These are phyloP conservation scores for Sisor rabdophorus DNA, from an alignment of 2,113 vertebrate species.

Conservation along the genomic window DNA sequence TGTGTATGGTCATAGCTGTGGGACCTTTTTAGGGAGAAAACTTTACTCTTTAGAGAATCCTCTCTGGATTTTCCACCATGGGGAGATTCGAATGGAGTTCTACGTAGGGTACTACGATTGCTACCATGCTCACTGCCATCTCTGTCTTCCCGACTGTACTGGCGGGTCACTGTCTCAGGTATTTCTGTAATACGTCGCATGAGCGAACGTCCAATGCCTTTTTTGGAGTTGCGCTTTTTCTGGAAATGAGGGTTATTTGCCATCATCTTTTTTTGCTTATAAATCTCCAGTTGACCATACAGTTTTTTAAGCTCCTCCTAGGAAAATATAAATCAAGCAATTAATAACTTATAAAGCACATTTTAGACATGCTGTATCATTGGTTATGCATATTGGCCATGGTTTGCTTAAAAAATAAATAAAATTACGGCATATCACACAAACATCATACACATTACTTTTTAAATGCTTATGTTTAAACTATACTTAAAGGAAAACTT, in stretches of 20 bases:
- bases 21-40: constrained; percentile 94
- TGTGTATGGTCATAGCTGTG: constrained; percentile 93
- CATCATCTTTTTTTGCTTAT: constrained; percentile 98
- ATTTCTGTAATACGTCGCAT: constrained; percentile 97
- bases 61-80: constrained; percentile 77
- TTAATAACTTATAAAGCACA: neutral
- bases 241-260: constrained; percentile 97
- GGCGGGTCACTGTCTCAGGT: constrained; percentile 88
- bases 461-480: too few relatives aligned
- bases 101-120: constrained; percentile 74
- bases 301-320: constrained; percentile 97
- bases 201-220: constrained; percentile 90
- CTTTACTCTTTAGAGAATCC: constrained; percentile 83
- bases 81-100: constrained; percentile 75
- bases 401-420: neutral
- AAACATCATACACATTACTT: neutral
- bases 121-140: constrained; percentile 77
- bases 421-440: neutral
- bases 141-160: constrained; percentile 93
- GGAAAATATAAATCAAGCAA: constrained; percentile 39
- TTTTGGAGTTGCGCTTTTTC: constrained; percentile 98
- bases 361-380: neutral
- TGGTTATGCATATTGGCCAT: neutral
- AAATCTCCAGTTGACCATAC: constrained; percentile 93
- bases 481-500: neutral